Conservation (phyloP, 2,113 vertebrate genomes). For the Alosa alosa region DNA sequence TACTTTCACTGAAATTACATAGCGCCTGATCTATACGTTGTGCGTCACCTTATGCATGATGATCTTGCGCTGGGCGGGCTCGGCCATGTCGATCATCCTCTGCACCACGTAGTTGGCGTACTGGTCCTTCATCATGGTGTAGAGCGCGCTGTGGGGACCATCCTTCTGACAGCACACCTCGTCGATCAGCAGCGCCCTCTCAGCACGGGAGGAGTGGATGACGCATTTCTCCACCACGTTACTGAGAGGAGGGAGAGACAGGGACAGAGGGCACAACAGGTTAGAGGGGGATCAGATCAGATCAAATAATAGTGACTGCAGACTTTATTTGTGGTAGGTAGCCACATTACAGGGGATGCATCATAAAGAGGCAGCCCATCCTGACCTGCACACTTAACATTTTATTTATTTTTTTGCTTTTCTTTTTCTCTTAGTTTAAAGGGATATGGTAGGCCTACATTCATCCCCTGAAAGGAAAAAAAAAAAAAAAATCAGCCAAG, state of each 20-base stretch:
- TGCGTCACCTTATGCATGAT: conserved; percentile 80
- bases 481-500: too few relatives aligned
- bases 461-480: too few relatives aligned
- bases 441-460: too few relatives aligned
- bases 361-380: too few relatives aligned
- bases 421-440: too few relatives aligned
- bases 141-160: conserved; percentile 97
- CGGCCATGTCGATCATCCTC: conserved; percentile 99
- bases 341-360: too few relatives aligned
- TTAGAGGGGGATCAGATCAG: neutral
- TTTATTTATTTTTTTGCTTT: too few relatives aligned
- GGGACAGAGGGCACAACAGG: neutral
- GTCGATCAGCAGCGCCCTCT: conserved; percentile 92
- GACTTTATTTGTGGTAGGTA: neutral
- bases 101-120: conserved; percentile 98
- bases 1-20: neutral
- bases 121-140: conserved; percentile 99
- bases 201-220: conserved; percentile 93
- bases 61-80: conserved; percentile 95
- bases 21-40: neutral
- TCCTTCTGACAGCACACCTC: conserved; percentile 98
- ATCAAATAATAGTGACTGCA: too few relatives aligned
- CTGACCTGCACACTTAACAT: too few relatives aligned
- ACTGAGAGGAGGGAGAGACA: conserved; percentile 63
- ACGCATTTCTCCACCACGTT: conserved; percentile 98